Evolutionary conservation across 1,140 invertebrate genomes (phyloP).

Genomic region (Thaumatotibia leucotreta): DNA sequence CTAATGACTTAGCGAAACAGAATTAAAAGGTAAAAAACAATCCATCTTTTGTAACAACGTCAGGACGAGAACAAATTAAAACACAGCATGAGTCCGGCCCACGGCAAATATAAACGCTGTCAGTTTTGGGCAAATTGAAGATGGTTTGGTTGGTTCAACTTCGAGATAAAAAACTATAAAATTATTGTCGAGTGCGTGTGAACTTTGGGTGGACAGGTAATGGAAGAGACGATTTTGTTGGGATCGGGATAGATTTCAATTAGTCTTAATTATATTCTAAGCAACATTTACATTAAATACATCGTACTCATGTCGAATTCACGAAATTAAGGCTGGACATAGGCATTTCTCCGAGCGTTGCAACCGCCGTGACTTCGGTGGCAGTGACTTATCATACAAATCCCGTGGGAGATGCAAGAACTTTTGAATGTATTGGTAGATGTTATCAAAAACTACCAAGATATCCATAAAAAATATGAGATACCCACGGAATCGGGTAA

Average conservation of each 20-base stretch:
- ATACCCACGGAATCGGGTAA: too few species aligned
- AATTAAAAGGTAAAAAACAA: constrained; percentile 72
- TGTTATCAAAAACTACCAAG: too few species aligned
- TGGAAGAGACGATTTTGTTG: neutral
- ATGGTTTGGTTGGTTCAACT: constrained; percentile 44
- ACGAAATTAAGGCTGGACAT: too few species aligned
- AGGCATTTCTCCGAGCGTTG: too few species aligned
- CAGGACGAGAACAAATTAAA: constrained; percentile 70
- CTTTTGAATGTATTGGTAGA: too few species aligned
- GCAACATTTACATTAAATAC: too few species aligned
- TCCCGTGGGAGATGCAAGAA: too few species aligned
- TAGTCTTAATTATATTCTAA: neutral
- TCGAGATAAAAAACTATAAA: constrained; percentile 61
- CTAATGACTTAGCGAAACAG: constrained; percentile 68
- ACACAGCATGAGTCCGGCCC: constrained; percentile 62
- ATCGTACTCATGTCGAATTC: too few species aligned
- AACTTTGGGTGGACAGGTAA: neutral
- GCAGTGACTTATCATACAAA: too few species aligned
- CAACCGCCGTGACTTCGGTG: too few species aligned
- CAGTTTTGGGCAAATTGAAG: constrained; percentile 73
- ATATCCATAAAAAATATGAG: too few species aligned
- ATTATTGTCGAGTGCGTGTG: constrained; percentile 26
- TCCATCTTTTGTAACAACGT: constrained; percentile 65
- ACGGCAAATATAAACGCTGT: constrained; percentile 74
- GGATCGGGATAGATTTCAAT: neutral